Percentiles rank a stretch among this genome's conserved stretches.
phyloP scores from a whole-genome alignment of 2,797 vertebrate genomes.

The Hippopotamyrus pictus region DNA sequence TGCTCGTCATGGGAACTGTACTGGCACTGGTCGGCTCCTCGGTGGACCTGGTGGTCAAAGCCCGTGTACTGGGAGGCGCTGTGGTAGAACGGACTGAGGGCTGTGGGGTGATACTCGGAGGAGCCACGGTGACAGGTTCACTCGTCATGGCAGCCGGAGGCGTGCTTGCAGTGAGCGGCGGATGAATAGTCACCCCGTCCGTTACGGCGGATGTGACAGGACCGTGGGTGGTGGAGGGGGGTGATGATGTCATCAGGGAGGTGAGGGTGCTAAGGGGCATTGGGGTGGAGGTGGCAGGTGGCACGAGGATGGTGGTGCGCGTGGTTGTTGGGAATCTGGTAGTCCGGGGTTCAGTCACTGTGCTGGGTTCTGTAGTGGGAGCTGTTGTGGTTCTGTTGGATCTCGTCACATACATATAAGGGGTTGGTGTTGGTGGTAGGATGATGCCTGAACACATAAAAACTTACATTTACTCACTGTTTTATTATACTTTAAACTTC shows the following conservation, averaged over 20 bases:
- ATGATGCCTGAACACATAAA: conserved; percentile 49
- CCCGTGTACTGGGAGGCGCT: background rate
- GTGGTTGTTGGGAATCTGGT: conserved; percentile 18
- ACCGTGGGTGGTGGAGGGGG: conserved; percentile 31
- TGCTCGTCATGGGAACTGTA: conserved; percentile 31
- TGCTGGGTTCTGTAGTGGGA: conserved; percentile 32
- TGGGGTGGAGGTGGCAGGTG: background rate
- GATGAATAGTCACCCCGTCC: conserved; percentile 27
- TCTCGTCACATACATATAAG: conserved; percentile 62
- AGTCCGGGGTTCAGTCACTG: conserved; percentile 32
- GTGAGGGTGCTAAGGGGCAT: conserved; percentile 20
- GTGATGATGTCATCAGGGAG: conserved; percentile 20
- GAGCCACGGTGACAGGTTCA: conserved; percentile 26
- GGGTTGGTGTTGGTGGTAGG: conserved; percentile 59
- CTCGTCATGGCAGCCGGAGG: conserved; percentile 29
- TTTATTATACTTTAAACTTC: background rate
- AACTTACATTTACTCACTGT: conserved; percentile 2
- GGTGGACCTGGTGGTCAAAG: background rate
- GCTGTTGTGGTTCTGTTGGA: conserved; percentile 59
- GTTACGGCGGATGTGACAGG: conserved; percentile 36
- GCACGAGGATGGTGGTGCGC: conserved; percentile 27
- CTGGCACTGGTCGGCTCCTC: background rate
- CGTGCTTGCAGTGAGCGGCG: conserved; percentile 36
- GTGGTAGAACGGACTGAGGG: background rate
- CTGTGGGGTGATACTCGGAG: conserved; percentile 30